phyloP scores from a whole-genome alignment of 2,797 vertebrate species.

The Octomys mimax region DNA sequence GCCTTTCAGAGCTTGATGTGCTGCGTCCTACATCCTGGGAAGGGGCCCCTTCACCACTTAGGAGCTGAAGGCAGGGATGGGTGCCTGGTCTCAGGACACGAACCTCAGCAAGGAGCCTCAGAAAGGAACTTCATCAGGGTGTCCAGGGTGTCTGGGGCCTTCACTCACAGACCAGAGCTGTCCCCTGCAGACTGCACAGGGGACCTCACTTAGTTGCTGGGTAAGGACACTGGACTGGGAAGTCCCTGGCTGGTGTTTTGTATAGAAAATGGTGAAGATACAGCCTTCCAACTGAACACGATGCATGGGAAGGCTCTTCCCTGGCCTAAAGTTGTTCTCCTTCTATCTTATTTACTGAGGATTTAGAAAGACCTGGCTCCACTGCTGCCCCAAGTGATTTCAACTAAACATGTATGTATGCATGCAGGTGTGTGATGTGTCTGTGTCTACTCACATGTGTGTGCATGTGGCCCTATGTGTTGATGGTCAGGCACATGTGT shows the following conservation, averaged over 20 bases:
- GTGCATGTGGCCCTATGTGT: not conserved
- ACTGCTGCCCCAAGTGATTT: not conserved
- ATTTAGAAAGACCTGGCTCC: not conserved
- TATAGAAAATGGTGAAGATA: not conserved
- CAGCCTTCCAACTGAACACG: accelerated
- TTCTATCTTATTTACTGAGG: not conserved
- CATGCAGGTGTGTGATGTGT: accelerated
- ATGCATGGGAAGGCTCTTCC: not conserved
- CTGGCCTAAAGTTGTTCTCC: not conserved
- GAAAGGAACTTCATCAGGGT: not conserved
- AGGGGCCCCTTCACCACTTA: not conserved
- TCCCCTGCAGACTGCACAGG: not conserved
- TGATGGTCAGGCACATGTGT: not conserved
- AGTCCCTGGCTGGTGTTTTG: not conserved
- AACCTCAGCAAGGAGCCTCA: not conserved
- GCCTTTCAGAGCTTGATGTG: not conserved
- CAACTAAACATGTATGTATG: not conserved
- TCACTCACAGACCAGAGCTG: not conserved
- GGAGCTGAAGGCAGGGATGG: accelerated
- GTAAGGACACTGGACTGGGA: not conserved
- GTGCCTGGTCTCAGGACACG: not conserved
- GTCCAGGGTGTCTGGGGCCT: accelerated
- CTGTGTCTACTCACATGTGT: too few relatives aligned
- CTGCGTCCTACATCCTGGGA: not conserved
- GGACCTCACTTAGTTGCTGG: not conserved